Conservation (phyloP, 2,797 vertebrate genomes). For the Pangasius sanitwongsei region DNA sequence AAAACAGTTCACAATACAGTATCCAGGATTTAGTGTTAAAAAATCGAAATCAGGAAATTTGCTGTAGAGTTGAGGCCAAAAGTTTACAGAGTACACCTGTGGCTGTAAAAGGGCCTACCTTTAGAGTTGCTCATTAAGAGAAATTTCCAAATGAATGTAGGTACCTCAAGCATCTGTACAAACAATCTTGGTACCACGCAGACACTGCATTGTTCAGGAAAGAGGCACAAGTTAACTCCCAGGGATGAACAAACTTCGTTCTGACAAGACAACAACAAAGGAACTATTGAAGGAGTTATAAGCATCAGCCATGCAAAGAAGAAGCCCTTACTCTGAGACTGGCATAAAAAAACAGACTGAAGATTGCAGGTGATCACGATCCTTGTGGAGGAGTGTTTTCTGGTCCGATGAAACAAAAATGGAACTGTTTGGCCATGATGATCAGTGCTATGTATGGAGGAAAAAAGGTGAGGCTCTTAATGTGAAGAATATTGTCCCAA, state of each 20-base stretch:
- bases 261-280: not conserved
- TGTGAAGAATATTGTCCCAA: not conserved
- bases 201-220: not conserved
- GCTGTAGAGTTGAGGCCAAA: not conserved
- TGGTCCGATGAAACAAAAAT: not conserved
- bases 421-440: not conserved
- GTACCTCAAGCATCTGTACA: not conserved
- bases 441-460: not conserved
- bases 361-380: not conserved
- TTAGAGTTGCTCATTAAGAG: not conserved
- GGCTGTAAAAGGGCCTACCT: not conserved
- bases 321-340: not conserved
- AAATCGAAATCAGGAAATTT: not conserved
- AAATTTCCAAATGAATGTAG: not conserved
- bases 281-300: not conserved
- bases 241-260: not conserved
- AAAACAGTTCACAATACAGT: not conserved
- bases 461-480: not conserved
- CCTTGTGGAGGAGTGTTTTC: not conserved
- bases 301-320: not conserved
- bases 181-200: not conserved
- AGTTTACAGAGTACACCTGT: not conserved
- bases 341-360: not conserved
- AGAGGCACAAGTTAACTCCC: not conserved
- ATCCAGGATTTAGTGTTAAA: not conserved